Evolutionary conservation across 2,888 invertebrate genomes (phyloP).

Genomic region (Yponomeuta plumbellus): DNA sequence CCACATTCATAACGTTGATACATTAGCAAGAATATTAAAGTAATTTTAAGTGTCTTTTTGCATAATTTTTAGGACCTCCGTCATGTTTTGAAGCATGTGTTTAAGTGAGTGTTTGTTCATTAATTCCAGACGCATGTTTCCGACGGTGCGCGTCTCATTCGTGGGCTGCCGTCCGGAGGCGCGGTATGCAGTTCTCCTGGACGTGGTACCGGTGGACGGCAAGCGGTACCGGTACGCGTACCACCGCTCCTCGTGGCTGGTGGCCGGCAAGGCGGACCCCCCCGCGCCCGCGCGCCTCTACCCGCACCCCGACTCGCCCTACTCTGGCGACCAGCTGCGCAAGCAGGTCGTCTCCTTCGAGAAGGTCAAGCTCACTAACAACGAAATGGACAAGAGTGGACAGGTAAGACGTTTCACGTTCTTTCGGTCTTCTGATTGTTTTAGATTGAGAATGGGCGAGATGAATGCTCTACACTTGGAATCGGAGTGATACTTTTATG

Average conservation of each 20-base stretch:
- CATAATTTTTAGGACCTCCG: background rate
- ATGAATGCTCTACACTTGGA: too few relatives aligned
- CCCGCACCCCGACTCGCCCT: constrained; percentile 97
- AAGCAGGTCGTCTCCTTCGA: constrained; percentile 99
- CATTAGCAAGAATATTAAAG: constrained; percentile 31
- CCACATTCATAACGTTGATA: constrained; percentile 43
- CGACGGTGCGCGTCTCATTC: constrained; percentile 96
- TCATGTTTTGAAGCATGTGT: background rate
- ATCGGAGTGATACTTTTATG: too few relatives aligned
- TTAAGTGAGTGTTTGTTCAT: background rate
- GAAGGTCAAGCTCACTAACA: constrained; percentile 98
- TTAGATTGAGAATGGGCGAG: too few relatives aligned
- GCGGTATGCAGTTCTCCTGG: constrained; percentile 94
- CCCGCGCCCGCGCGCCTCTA: constrained; percentile 95
- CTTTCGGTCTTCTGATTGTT: background rate
- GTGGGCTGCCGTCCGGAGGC: constrained; percentile 88
- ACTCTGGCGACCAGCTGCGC: constrained; percentile 94
- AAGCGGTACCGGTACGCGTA: constrained; percentile 98
- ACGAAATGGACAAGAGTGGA: constrained; percentile 97
- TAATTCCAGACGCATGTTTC: constrained; percentile 95
- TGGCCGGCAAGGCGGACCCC: constrained; percentile 98
- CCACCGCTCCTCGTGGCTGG: constrained; percentile 98
- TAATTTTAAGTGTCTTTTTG: constrained; percentile 1
- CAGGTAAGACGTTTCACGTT: constrained; percentile 80
- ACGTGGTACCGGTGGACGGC: constrained; percentile 97